Percentiles rank a stretch among this genome's conserved stretches.
phyloP scores from a whole-genome alignment of 37 sponge, comb jelly and placozoan genomes.

The Chondrosia reniformis region DNA sequence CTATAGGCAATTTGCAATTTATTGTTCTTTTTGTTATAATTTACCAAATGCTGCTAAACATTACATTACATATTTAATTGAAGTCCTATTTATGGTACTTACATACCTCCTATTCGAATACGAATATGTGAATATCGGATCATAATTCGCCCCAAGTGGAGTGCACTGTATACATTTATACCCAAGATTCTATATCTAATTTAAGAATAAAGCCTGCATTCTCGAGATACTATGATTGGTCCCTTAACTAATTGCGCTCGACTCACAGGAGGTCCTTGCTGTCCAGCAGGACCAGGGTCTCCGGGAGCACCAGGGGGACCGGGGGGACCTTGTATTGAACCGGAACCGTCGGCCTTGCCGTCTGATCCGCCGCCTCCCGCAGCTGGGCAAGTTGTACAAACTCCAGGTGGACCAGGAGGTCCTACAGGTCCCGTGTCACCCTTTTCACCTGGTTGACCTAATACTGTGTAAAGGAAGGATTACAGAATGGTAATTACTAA shows the following conservation, averaged over 20 bases:
- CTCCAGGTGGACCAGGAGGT: slow-evolving; percentile 31
- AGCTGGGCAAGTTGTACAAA: not conserved
- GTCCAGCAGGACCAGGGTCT: slow-evolving; percentile 43
- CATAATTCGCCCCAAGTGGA: too few relatives aligned
- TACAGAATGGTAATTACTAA: not conserved
- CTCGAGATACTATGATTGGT: slow-evolving; percentile 6
- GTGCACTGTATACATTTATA: too few relatives aligned
- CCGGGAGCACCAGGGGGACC: slow-evolving; percentile 54
- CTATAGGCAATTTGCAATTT: too few relatives aligned
- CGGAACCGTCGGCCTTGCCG: slow-evolving; percentile 31
- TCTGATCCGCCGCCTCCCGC: not conserved
- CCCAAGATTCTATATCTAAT: too few relatives aligned
- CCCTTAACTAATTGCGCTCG: slow-evolving; percentile 35
- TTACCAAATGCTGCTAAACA: too few relatives aligned
- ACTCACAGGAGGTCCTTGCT: slow-evolving; percentile 53
- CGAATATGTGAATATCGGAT: too few relatives aligned
- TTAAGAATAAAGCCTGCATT: too few relatives aligned
- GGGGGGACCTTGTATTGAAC: slow-evolving; percentile 33
- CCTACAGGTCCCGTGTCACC: slow-evolving; percentile 16
- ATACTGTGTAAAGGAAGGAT: too few relatives aligned
- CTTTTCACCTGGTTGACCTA: not conserved
- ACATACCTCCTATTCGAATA: too few relatives aligned
- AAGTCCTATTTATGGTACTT: too few relatives aligned
- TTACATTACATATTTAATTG: too few relatives aligned
- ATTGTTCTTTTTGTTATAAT: too few relatives aligned